Conservation (phyloP, 2,797 vertebrate genomes). For the Ptychadena robeensis region DNA sequence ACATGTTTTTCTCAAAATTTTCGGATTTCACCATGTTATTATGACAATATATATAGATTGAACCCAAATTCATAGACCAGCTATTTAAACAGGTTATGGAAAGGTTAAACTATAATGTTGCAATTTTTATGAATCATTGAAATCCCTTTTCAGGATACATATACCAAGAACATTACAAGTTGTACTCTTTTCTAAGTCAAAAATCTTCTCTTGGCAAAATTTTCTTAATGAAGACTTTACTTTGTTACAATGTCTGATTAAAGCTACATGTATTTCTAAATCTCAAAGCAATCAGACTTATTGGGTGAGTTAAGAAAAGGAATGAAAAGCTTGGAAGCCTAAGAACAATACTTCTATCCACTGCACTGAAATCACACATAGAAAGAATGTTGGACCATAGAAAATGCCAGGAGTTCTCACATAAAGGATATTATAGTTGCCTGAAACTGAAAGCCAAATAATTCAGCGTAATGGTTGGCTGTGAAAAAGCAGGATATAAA, state of each 20-base stretch:
- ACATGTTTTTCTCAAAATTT: no score
- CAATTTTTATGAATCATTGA: no score
- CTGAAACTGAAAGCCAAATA: conserved; percentile 16
- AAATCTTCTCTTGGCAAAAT: not conserved
- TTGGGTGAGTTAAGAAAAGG: conserved; percentile 16
- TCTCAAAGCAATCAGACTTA: conserved; percentile 9
- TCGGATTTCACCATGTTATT: no score
- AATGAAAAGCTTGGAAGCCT: conserved; percentile 6
- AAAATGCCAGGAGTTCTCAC: conserved; percentile 21
- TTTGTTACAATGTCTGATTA: not conserved
- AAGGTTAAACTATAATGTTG: no score
- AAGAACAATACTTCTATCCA: not conserved
- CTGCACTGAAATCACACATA: conserved; percentile 17
- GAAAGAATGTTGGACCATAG: conserved; percentile 13
- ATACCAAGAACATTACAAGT: not conserved
- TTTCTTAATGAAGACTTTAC: not conserved
- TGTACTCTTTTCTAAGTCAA: not conserved
- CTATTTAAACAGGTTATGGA: no score
- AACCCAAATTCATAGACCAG: no score
- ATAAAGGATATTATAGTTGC: conserved; percentile 37
- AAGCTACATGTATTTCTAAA: not conserved
- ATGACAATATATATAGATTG: no score
- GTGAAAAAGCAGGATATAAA: not conserved
- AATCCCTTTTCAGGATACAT: no score
- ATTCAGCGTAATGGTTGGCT: conserved; percentile 6